These are phyloP conservation scores for Oscheius sp. DNA, from an alignment of 1,140 invertebrate species.

Conservation along the genomic window DNA sequence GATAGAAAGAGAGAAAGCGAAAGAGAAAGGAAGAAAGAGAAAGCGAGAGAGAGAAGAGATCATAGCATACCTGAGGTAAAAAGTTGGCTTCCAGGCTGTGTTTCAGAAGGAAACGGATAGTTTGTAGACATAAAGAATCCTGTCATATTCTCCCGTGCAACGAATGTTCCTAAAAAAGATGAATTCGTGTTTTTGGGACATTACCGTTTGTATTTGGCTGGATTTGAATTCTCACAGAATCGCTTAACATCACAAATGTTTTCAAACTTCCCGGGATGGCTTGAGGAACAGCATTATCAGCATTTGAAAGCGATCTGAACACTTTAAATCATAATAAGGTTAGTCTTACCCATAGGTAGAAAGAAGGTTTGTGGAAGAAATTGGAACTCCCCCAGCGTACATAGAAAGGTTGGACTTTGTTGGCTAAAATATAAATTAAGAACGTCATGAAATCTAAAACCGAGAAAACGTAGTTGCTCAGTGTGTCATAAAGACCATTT, in stretches of 20 bases:
- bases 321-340: not conserved
- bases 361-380: not conserved
- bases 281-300: not conserved
- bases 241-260: not conserved
- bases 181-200: not conserved
- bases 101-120: not conserved
- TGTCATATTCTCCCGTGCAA: not conserved
- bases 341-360: not conserved
- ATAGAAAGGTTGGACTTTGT: not conserved
- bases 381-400: not conserved
- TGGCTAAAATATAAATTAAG: not conserved
- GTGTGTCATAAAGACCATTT: not conserved
- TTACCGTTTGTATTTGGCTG: not conserved
- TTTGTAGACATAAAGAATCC: not conserved
- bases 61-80: not conserved
- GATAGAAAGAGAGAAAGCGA: no score
- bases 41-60: no score
- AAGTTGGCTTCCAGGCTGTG: not conserved
- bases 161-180: not conserved
- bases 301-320: not conserved
- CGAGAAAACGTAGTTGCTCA: not conserved
- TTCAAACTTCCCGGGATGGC: not conserved
- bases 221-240: not conserved
- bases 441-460: not conserved
- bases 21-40: no score